phyloP scores from a whole-genome alignment of 1,140 invertebrate species.

The Pseudoatta argentina region DNA sequence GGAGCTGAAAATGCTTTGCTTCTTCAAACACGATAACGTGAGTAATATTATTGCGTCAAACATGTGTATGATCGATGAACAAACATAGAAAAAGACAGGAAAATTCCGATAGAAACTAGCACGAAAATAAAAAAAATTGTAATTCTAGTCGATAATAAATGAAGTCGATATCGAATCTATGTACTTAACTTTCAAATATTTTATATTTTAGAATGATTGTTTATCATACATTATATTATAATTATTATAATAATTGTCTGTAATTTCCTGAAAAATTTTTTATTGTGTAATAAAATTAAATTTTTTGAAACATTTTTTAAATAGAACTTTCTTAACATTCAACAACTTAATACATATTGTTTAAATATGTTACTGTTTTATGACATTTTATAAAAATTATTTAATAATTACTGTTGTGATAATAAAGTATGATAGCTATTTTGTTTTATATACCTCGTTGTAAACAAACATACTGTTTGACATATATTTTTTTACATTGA shows the following conservation, averaged over 20 bases:
- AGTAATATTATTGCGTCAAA: constrained; percentile 85
- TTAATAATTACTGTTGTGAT: background rate
- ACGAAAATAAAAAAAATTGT: background rate
- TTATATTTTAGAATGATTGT: background rate
- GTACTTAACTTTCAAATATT: background rate
- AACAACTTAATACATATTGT: background rate
- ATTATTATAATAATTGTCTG: background rate
- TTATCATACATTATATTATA: background rate
- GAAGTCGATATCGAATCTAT: background rate
- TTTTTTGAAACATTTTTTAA: background rate
- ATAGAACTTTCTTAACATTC: background rate
- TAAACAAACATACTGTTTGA: background rate
- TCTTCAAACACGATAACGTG: constrained; percentile 99
- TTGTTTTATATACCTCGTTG: background rate
- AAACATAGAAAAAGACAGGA: background rate
- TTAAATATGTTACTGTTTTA: background rate
- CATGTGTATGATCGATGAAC: constrained; percentile 13
- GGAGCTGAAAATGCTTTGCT: constrained; percentile 99
- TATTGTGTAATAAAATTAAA: background rate
- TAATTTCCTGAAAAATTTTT: background rate
- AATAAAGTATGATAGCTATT: background rate
- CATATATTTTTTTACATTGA: background rate
- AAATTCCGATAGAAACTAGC: background rate
- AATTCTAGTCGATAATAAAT: background rate
- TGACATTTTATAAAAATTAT: background rate